These are phyloP conservation scores for Tapirus terrestris DNA, from an alignment of 2,113 vertebrate genomes.

Conservation along the genomic window DNA sequence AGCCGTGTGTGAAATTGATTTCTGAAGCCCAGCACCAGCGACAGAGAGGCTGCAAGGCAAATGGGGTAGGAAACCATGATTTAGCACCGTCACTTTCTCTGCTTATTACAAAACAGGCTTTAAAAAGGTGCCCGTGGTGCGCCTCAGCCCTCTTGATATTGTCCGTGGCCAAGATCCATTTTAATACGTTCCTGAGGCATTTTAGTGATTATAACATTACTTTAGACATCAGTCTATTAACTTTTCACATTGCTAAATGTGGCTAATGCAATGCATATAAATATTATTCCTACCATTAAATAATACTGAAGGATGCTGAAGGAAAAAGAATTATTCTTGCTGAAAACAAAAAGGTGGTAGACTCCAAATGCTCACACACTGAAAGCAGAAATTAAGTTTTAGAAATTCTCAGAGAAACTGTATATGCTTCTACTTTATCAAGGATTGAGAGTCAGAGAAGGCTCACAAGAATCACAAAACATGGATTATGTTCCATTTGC, in stretches of 20 bases:
- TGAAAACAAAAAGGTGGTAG: background rate
- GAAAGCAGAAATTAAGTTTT: conserved; percentile 37
- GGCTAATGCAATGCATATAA: background rate
- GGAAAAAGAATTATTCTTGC: background rate
- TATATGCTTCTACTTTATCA: conserved; percentile 21
- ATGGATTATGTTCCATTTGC: background rate
- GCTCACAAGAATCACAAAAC: background rate
- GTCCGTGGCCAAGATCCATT: conserved; percentile 58
- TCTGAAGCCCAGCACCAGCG: conserved; percentile 50
- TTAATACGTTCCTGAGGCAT: conserved; percentile 59
- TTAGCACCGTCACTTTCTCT: conserved; percentile 67
- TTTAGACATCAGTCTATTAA: background rate
- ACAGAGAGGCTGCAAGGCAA: conserved; percentile 53
- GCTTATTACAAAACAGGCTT: conserved; percentile 73
- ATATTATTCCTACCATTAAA: conserved; percentile 31
- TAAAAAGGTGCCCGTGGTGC: conserved; percentile 66
- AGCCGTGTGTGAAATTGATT: conserved; percentile 79
- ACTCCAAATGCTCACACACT: background rate
- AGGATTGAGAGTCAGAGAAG: background rate
- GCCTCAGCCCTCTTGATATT: conserved; percentile 36
- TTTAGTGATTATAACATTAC: background rate
- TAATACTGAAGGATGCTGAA: conserved; percentile 33
- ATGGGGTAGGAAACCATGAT: conserved; percentile 65
- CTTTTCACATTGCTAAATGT: background rate
- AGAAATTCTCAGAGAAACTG: background rate